Conservation (phyloP, 2,113 vertebrate genomes). For the Malurus elegans region DNA sequence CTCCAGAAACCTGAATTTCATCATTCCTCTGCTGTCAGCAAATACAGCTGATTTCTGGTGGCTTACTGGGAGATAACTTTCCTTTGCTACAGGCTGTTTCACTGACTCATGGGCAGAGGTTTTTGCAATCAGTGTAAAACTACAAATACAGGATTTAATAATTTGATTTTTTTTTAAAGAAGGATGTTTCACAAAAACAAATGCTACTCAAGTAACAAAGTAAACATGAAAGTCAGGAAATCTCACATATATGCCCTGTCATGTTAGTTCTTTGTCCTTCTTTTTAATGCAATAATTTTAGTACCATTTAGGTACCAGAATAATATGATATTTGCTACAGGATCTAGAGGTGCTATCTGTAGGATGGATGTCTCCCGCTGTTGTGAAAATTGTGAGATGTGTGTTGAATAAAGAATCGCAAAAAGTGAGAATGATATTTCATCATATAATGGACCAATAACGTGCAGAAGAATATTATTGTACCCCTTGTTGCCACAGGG, state of each 20-base stretch:
- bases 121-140: neutral
- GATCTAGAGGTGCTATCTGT: neutral
- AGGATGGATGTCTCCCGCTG: neutral
- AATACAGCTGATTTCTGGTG: neutral
- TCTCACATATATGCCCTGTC: neutral
- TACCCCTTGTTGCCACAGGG: neutral
- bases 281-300: neutral
- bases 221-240: neutral
- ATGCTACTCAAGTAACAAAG: neutral
- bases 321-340: neutral
- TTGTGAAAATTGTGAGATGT: neutral
- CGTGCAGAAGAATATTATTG: neutral
- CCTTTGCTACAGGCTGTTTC: neutral
- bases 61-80: neutral
- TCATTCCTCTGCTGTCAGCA: neutral
- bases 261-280: neutral
- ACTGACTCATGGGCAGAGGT: neutral
- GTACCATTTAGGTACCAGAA: neutral
- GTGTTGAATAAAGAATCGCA: neutral
- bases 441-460: neutral
- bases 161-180: neutral
- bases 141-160: neutral
- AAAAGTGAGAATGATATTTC: neutral
- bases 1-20: neutral
- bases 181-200: neutral